Percentiles rank a stretch among this genome's conserved stretches.
phyloP scores from a whole-genome alignment of 2,888 invertebrate species.

The Aromia moschata region DNA sequence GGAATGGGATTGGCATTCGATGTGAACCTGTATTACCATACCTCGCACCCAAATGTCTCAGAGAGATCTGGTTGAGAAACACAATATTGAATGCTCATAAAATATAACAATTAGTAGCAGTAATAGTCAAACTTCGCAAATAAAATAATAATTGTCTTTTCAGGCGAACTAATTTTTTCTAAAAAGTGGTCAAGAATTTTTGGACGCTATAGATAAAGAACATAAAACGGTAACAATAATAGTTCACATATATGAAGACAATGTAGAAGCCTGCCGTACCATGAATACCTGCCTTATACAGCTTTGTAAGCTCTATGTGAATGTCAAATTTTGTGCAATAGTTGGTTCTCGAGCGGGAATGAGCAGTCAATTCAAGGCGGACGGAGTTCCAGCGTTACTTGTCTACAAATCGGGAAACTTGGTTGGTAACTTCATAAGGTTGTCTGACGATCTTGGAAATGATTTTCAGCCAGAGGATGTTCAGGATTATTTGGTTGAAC shows the following conservation, averaged over 20 bases:
- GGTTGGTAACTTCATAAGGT: slow-evolving; percentile 90
- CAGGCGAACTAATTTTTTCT: slow-evolving; percentile 62
- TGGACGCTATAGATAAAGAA: slow-evolving; percentile 89
- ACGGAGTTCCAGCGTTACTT: slow-evolving; percentile 90
- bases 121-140: too few species aligned
- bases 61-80: too few species aligned
- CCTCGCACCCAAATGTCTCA: too few species aligned
- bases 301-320: slow-evolving; percentile 80
- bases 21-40: too few species aligned
- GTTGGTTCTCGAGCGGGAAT: slow-evolving; percentile 83
- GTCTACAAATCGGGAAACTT: slow-evolving; percentile 90
- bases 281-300: slow-evolving; percentile 86
- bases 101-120: too few species aligned
- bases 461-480: slow-evolving; percentile 92
- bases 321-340: slow-evolving; percentile 91
- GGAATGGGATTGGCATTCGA: too few species aligned
- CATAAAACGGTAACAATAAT: slow-evolving; percentile 83
- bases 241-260: slow-evolving; percentile 87
- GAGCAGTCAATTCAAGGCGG: slow-evolving; percentile 83
- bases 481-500: slow-evolving; percentile 88
- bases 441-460: slow-evolving; percentile 87
- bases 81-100: too few species aligned
- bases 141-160: slow-evolving; percentile 25
- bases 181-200: slow-evolving; percentile 77
- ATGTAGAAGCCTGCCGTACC: slow-evolving; percentile 73